Evolutionary conservation across 2,888 invertebrate species (phyloP), one percentile per base, ranked within the genome.

Genomic region (Rhagonycha lutea): DNA sequence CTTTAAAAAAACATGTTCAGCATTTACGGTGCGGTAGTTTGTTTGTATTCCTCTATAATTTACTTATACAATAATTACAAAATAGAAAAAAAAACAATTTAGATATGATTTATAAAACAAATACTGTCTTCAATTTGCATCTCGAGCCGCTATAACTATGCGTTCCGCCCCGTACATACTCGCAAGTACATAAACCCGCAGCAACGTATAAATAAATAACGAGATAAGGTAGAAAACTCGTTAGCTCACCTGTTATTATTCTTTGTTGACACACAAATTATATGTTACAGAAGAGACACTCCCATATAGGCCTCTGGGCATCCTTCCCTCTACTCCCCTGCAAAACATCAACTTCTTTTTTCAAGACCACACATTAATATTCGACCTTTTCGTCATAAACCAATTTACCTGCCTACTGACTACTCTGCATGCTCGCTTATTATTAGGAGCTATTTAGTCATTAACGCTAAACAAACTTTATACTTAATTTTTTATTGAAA

Each of bases 221-320:
- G 82, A 85, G 86, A 85, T 85, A 85, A 86, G 83, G 83, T 82
- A 84, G 73, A 65, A 73, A 86, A 86, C 86, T 87, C 85, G 86
- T 87, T 87, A 86, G 84, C 84, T 84, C 81, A 77, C 84, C 83
- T 83, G 86, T 86, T 86, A 87, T 87, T 87, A 87, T 87, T 86
- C 86, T 86, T 85, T 87, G 87, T 87, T 87, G 87, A 87, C 87
- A 87, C 83, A 86, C 86, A 87, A 87, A 87, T 87, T 87, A 87
- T 84, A 87, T 81, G 86, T 85, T 86, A 84, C 84, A 79, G 79
- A 80, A 74, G 82, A 76, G 84, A 83, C 84, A 83, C 85, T 82
- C 85, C 85, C 83, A 81, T 79, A 75, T 69, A 68, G 63, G 72
- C 80, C 79, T 76, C 76, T 76, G 73, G 79, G 76, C 72, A 74